Evolutionary conservation across 2,797 vertebrate genomes (phyloP), one percentile per base, ranked within the genome.

Genomic region (Erethizon dorsatum): DNA sequence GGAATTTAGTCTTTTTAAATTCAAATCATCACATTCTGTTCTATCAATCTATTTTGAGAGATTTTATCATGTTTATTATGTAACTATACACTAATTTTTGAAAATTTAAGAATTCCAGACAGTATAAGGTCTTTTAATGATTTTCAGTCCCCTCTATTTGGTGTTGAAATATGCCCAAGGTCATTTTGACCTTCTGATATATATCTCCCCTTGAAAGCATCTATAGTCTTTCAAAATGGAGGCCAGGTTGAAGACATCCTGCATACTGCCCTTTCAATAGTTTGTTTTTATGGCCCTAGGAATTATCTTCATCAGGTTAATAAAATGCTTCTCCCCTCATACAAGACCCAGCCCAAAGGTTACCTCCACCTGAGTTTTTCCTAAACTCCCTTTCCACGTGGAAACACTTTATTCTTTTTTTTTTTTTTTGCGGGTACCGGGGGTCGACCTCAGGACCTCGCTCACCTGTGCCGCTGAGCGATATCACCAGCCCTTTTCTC

Each of bases 51-150:
- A 59, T 84, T 71, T 94, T 77, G 26, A 50, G 26, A 78, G 65
- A 80, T n/a, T 57, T 59, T 52, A 52, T 18, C 7, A 18, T 80
- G 63, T 94, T 56, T 67, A 57, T 65, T 65, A 59, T 79, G 20
- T 73, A 33, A 45, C 22, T 63, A 2, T 47, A 57, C 59, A 80
- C 83, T 88, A 87, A 52, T 65, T 75, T 52, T 17, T 83, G 5
- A 28, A 47, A 89, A 93, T 71, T 65, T 37, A 28, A 89, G n/a
- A 11, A 94, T 90, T 90, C n/a, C 28, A 90, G n/a, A 91, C 22
- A 75, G 45, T 24, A 65, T 9, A n/a, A 57, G 10, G 7, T 61
- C 33, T 94, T 90, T 63, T 9, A 84, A 54, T 78, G 52, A 69
- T 93, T 17, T 14, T 77, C 17, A 37, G 9, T 91, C 86, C 47